Evolutionary conservation across 2,113 vertebrate genomes (phyloP), one percentile per base, ranked within the genome.

Genomic region (Oriolus oriolus): DNA sequence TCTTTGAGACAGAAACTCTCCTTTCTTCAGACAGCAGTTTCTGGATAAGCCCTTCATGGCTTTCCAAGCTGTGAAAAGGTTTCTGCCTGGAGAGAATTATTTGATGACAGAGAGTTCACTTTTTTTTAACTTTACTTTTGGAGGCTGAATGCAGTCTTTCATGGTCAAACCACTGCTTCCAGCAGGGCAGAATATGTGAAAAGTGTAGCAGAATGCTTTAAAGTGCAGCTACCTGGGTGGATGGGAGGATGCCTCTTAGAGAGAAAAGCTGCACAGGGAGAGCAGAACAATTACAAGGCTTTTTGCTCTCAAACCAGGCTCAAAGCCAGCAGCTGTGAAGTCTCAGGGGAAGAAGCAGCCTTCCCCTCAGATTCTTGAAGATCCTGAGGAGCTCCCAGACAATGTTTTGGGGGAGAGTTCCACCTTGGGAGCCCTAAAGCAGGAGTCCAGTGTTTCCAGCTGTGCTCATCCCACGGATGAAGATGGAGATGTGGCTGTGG

Each of bases 401-500:
- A 81, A 19, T 26, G 10, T 49, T 13, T 41, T 47, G 0, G 66
- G 93, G 11, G 85, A 94, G 15, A 96, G 80, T 75, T 68, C 90
- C 27, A 13, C 84, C 53, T 30, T 88, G 54, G 95, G 96, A 66
- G 12, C 56, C 41, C 28, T 91, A 27, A 93, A 89, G 82, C 95
- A 96, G 18, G 97, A 98, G 12, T 7, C 94, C 49, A 71, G 0
- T 11, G 3, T 75, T 53, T 96, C 96, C 17, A 71, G 76, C 1
- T 85, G 66, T 42, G 49, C 89, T 28, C 86, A 91, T 52, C 74
- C 91, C 33, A 8, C 86, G 30, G 65, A 81, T 14, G 78, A 92
- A 27, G 95, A 92, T 4, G 95, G 95, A 5, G 97, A 97, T 41
- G 80, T 98, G 7, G 95, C 97, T 13, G 94, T 99, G 60, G 97